These are phyloP conservation scores for Centruroides vittatus DNA, from an alignment of 1,140 invertebrate species.

Conservation along the genomic window DNA sequence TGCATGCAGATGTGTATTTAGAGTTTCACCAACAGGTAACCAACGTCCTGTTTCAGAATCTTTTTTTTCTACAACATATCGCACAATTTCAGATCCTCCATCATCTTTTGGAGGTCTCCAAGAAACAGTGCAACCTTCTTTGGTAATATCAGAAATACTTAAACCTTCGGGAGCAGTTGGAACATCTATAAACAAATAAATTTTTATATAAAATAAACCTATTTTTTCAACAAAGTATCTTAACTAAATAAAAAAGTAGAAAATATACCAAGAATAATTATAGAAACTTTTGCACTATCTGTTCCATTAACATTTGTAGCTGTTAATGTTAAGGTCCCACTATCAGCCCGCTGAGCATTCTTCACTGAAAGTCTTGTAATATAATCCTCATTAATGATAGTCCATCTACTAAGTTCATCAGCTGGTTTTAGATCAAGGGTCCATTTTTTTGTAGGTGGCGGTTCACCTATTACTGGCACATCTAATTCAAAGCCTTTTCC, in stretches of 20 bases:
- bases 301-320: constrained; percentile 84
- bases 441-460: constrained; percentile 88
- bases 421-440: constrained; percentile 64
- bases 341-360: constrained; percentile 75
- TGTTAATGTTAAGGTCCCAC: constrained; percentile 52
- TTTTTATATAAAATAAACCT: neutral
- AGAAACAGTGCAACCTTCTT: constrained; percentile 57
- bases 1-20: constrained; percentile 72
- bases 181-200: constrained; percentile 36
- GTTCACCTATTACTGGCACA: constrained; percentile 85
- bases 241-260: too few species aligned
- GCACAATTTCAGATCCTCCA: constrained; percentile 74
- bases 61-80: constrained; percentile 91
- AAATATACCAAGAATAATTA: constrained; percentile 56
- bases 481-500: constrained; percentile 87
- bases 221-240: constrained; percentile 8
- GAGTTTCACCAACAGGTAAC: constrained; percentile 76
- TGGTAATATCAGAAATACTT: constrained; percentile 62
- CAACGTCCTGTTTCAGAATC: constrained; percentile 88
- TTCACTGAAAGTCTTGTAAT: constrained; percentile 71
- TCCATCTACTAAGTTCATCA: constrained; percentile 63
- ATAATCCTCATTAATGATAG: constrained; percentile 70
- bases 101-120: constrained; percentile 89
- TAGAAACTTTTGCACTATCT: constrained; percentile 72
- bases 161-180: constrained; percentile 77